A percentile compares a stretch with the other conserved stretches of the same genome.
Conservation (phyloP, 2,888 invertebrate genomes). For the Tinea trinotella region DNA sequence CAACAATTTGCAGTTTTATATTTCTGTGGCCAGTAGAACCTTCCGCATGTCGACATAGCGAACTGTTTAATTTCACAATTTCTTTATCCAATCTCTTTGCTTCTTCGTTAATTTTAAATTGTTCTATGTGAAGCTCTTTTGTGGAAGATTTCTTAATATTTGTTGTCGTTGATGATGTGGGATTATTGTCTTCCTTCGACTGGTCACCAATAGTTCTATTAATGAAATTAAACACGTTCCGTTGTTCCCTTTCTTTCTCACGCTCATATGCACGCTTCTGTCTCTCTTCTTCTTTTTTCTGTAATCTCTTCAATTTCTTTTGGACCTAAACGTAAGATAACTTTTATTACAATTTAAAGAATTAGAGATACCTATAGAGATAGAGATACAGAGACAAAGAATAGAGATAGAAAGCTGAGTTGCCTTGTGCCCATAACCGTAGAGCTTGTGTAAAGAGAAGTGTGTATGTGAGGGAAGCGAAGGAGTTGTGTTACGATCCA, state of each 20-base stretch:
- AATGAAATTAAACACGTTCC: slow-evolving; percentile 83
- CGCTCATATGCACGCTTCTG: slow-evolving; percentile 77
- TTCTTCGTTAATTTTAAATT: slow-evolving; percentile 80
- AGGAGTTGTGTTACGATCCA: too few species aligned
- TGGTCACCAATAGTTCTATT: slow-evolving; percentile 74
- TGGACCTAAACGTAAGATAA: slow-evolving; percentile 59
- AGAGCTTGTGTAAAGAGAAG: too few species aligned
- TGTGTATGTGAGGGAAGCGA: too few species aligned
- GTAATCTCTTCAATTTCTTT: slow-evolving; percentile 75
- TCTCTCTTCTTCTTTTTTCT: slow-evolving; percentile 75
- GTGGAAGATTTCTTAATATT: slow-evolving; percentile 69
- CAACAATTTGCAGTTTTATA: slow-evolving; percentile 72
- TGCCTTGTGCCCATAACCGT: too few species aligned
- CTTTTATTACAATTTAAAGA: background rate
- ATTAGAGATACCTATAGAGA: too few species aligned
- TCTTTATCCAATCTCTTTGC: slow-evolving; percentile 78
- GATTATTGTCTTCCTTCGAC: slow-evolving; percentile 26
- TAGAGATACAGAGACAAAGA: too few species aligned
- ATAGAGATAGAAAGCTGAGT: too few species aligned
- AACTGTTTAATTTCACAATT: slow-evolving; percentile 75
- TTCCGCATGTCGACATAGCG: slow-evolving; percentile 74
- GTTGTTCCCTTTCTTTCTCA: slow-evolving; percentile 71
- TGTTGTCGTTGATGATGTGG: slow-evolving; percentile 28
- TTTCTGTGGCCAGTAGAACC: slow-evolving; percentile 75
- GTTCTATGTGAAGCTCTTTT: slow-evolving; percentile 80